Base-by-base conservation (phyloP, 2,113 vertebrate species). In the Embiotoca jacksoni region DNA sequence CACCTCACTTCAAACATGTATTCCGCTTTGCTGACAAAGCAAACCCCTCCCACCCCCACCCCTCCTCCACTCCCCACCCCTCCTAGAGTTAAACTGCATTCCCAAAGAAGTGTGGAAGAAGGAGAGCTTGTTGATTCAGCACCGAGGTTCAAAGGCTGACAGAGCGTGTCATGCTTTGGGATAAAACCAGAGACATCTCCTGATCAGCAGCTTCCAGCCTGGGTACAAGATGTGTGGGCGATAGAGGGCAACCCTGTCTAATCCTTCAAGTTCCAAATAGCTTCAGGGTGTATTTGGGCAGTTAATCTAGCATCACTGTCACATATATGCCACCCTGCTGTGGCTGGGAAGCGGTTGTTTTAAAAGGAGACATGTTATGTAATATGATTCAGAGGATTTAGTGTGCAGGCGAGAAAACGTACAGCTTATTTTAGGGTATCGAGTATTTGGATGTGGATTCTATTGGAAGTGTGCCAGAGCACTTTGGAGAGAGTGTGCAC, bases 111-210 rank as follows among this genome's bases (percentile, higher is more conserved):
- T 36, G 65, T 59, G 60, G 55, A 52, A 55, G 47, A 50, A 64
- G 59, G 47, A 50, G 60, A 72, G 80, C 67, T 7, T 85, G 83
- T 75, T 66, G 60, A 83, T 84, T 84, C 76, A 88, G 79, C 80
- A 1, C 5, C 1, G n/a, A 50, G 55, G 52, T 70, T 75, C 53
- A 76, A 71, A 78, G 70, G 78, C 75, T 65, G 74, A 75, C 56
- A 30, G 81, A 78, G 67, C 13, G 30, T 33, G 70, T 65, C 54
- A 10, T 23, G 71, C 76, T 84, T 56, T 58, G 46, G 65, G 68
- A 75, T 76, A 64, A 50, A 59, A 74, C 57, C 49, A 55, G 44
- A 55, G 64, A 70, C 70, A 13, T 79, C 35, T 35, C 31, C 61
- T 49, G 64, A 80, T 84, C 84, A 71, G 70, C 80, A 66, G 68